Evolutionary conservation across 2,113 vertebrate genomes (phyloP).

Genomic region (Etheostoma spectabile): DNA sequence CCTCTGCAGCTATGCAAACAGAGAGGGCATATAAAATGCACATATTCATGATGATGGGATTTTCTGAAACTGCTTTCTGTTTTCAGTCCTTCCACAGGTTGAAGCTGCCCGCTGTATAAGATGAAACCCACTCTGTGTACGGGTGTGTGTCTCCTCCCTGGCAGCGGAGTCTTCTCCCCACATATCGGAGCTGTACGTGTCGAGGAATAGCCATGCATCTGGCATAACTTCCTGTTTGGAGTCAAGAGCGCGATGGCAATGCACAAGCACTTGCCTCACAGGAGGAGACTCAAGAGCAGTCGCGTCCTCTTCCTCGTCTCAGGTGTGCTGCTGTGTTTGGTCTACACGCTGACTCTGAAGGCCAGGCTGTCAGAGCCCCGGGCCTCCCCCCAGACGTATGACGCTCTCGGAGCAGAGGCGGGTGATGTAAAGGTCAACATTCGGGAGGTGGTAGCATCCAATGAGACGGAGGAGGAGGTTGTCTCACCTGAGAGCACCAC

Average conservation of each 20-base stretch:
- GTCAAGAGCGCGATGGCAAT: conserved; percentile 49
- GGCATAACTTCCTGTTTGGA: conserved; percentile 60
- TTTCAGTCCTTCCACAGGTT: conserved; percentile 46
- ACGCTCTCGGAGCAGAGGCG: not conserved
- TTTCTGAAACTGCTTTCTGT: conserved; percentile 3
- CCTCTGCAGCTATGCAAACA: conserved; percentile 33
- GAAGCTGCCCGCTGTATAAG: conserved; percentile 34
- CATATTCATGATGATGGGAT: conserved; percentile 7
- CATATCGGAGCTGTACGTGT: conserved; percentile 10
- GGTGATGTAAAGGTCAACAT: conserved; percentile 43
- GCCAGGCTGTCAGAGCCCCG: conserved; percentile 65
- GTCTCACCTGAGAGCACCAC: conserved; percentile 1
- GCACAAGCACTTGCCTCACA: conserved; percentile 78
- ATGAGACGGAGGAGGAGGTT: conserved; percentile 43
- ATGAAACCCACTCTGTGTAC: conserved; percentile 44
- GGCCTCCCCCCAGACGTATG: conserved; percentile 41
- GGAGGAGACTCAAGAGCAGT: conserved; percentile 79
- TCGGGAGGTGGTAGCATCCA: conserved; percentile 47
- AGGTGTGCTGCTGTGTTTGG: conserved; percentile 79
- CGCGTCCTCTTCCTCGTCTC: conserved; percentile 86
- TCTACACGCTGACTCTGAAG: conserved; percentile 83
- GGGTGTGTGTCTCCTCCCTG: conserved; percentile 20
- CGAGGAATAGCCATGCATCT: conserved; percentile 50
- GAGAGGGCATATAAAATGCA: not conserved
- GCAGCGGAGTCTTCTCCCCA: conserved; percentile 33